Percentiles rank a stretch among this genome's conserved stretches.
Conservation (phyloP, 2,888 invertebrate species). For the Campopleginae sp. region DNA sequence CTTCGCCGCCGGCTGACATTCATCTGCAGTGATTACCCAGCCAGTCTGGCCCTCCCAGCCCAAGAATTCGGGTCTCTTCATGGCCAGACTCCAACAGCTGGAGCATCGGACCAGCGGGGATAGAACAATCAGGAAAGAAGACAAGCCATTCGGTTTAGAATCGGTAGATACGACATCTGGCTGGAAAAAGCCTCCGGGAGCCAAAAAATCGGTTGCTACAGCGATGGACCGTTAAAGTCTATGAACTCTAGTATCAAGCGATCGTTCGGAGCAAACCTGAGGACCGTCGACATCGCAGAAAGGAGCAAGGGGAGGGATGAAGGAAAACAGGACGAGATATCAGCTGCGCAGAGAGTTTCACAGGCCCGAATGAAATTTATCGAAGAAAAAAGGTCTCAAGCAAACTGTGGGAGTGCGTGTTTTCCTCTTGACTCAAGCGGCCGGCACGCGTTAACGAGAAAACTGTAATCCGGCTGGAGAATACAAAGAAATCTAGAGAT, state of each 20-base stretch:
- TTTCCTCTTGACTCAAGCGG: neutral
- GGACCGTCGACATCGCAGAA: neutral
- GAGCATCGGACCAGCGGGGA: neutral
- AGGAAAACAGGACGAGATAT: neutral
- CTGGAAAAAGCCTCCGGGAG: neutral
- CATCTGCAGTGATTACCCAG: neutral
- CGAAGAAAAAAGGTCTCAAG: too few species aligned
- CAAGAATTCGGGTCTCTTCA: neutral
- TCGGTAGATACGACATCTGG: neutral
- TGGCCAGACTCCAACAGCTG: neutral
- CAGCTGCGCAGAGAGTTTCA: neutral
- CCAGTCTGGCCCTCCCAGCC: neutral
- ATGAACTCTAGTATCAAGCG: neutral
- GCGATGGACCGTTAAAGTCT: neutral
- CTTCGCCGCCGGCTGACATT: neutral
- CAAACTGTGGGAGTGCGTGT: neutral
- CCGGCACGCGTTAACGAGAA: constrained; percentile 29
- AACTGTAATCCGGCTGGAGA: constrained; percentile 1
- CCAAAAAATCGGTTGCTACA: neutral
- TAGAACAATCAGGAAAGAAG: neutral
- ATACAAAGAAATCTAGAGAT: constrained; percentile 1
- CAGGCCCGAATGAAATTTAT: neutral
- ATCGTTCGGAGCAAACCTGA: neutral
- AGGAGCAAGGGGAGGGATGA: neutral
- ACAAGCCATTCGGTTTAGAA: neutral